Evolutionary conservation across 2,797 vertebrate genomes (phyloP).

Genomic region (Spondyliosoma cantharus): DNA sequence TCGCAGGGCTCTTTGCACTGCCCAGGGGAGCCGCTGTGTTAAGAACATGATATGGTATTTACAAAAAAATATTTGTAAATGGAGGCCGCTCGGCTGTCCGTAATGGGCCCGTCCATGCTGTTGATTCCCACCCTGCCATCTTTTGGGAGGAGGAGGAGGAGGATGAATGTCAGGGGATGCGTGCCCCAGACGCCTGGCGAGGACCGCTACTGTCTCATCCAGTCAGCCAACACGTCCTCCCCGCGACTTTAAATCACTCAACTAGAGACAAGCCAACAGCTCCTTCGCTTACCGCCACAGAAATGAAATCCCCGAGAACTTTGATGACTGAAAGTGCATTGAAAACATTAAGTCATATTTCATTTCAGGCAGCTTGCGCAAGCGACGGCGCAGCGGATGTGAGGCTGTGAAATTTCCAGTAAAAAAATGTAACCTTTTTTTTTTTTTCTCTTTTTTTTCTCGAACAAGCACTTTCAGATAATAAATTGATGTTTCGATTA

Average conservation of each 20-base stretch:
- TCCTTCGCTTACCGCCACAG: slow-evolving; percentile 52
- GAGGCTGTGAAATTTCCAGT: slow-evolving; percentile 82
- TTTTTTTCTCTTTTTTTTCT: slow-evolving; percentile 22
- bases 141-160: slow-evolving; percentile 36
- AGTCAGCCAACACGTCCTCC: slow-evolving; percentile 59
- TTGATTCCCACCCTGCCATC: slow-evolving; percentile 57
- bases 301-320: slow-evolving; percentile 65
- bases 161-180: slow-evolving; percentile 79
- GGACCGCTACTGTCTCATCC: slow-evolving; percentile 76
- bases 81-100: slow-evolving; percentile 74
- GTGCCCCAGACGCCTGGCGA: slow-evolving; percentile 69
- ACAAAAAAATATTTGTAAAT: slow-evolving; percentile 91
- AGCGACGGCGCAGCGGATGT: slow-evolving; percentile 63
- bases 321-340: slow-evolving; percentile 74
- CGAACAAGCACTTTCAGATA: slow-evolving; percentile 82
- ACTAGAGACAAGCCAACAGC: slow-evolving; percentile 57
- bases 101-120: slow-evolving; percentile 68
- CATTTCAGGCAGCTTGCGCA: slow-evolving; percentile 70
- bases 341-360: slow-evolving; percentile 76
- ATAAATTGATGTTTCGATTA: slow-evolving; percentile 89
- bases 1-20: slow-evolving; percentile 80
- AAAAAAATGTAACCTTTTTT: slow-evolving; percentile 66
- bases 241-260: slow-evolving; percentile 62
- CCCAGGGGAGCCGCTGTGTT: slow-evolving; percentile 85
- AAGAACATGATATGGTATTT: slow-evolving; percentile 86